Percentiles rank a stretch among this genome's conserved stretches.
Conservation (phyloP, 1,140 invertebrate genomes). For the Samia ricini region DNA sequence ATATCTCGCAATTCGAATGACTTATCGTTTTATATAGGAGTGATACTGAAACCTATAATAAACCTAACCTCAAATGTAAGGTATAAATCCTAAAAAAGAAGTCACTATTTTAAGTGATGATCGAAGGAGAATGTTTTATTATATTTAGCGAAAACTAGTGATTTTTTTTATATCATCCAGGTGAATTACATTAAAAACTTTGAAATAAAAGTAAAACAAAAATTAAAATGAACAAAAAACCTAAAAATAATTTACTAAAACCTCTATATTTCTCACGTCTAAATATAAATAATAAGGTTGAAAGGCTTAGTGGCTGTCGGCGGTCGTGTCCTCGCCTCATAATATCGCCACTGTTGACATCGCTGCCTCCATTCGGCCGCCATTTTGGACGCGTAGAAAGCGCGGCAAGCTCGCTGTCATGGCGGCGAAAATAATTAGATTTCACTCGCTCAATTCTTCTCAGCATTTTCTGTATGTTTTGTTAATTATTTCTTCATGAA, state of each 20-base stretch:
- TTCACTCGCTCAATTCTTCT: constrained; percentile 50
- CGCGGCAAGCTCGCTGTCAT: constrained; percentile 63
- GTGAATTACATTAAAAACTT: not conserved
- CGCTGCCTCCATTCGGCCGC: constrained; percentile 44
- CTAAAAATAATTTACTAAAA: constrained; percentile 43
- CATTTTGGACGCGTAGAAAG: constrained; percentile 58
- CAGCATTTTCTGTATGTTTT: constrained; percentile 66
- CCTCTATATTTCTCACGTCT: constrained; percentile 50
- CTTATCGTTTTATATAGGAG: too few relatives aligned
- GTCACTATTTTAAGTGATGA: too few relatives aligned
- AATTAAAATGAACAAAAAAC: not conserved
- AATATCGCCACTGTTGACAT: constrained; percentile 60
- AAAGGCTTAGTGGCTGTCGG: constrained; percentile 63
- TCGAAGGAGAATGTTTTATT: too few relatives aligned
- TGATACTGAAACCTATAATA: too few relatives aligned
- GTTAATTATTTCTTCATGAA: constrained; percentile 59
- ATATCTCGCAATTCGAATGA: too few relatives aligned
- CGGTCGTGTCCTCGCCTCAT: constrained; percentile 55
- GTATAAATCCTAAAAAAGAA: too few relatives aligned
- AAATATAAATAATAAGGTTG: constrained; percentile 59
- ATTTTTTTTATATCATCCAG: not conserved
- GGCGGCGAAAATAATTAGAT: constrained; percentile 71
- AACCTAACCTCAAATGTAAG: too few relatives aligned
- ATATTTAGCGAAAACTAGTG: too few relatives aligned
- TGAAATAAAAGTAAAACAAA: not conserved